A percentile compares a stretch with the other conserved stretches of the same genome.
These are phyloP conservation scores for Chloroceryle inda DNA, from an alignment of 2,797 vertebrate species.

Conservation along the genomic window DNA sequence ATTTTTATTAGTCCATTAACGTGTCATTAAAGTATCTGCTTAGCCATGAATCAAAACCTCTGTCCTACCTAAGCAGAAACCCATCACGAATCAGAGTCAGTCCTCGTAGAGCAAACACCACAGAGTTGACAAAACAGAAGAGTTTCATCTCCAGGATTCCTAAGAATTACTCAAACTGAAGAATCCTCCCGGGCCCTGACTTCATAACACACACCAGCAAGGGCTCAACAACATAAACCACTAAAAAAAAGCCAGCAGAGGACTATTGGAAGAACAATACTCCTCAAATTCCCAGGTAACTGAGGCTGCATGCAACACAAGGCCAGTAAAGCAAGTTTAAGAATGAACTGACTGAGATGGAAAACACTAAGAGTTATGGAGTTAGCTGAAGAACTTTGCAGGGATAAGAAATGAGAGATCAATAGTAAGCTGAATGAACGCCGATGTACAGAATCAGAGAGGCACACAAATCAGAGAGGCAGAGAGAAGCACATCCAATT, in stretches of 20 bases:
- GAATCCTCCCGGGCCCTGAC: neutral
- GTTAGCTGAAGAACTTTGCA: neutral
- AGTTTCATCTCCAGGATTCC: neutral
- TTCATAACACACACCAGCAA: neutral
- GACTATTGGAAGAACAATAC: neutral
- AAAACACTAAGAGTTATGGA: neutral
- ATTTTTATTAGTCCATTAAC: conserved; percentile 73
- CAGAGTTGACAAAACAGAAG: neutral
- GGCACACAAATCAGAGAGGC: neutral
- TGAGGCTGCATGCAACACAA: neutral
- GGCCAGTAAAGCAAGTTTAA: conserved; percentile 11
- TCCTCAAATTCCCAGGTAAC: neutral
- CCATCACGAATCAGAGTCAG: neutral
- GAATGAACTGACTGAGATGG: neutral
- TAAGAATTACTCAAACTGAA: neutral
- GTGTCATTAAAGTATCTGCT: conserved; percentile 59
- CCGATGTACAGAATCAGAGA: neutral
- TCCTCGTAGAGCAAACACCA: neutral
- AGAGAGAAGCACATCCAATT: neutral
- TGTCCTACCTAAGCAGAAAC: conserved; percentile 61
- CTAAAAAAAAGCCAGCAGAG: neutral
- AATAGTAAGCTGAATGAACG: neutral
- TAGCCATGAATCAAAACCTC: conserved; percentile 52
- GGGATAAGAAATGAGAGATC: neutral
- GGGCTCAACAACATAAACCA: neutral